A percentile compares a stretch with the other conserved stretches of the same genome.
These are phyloP conservation scores for Tortrix viridana DNA, from an alignment of 2,888 invertebrate species.

Conservation along the genomic window DNA sequence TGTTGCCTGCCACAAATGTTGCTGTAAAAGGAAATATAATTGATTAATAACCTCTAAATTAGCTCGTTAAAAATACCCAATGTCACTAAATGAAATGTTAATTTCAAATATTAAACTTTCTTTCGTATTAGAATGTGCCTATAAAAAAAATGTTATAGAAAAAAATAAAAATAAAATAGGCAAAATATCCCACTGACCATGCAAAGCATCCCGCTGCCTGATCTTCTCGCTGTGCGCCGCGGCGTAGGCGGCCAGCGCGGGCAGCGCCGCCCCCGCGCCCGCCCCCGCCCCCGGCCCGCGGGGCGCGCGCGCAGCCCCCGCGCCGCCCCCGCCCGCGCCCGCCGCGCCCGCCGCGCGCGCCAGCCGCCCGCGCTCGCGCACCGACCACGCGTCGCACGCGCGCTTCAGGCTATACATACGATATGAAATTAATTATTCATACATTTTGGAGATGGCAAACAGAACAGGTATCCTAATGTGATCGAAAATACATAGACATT, in stretches of 20 bases:
- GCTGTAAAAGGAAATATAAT: constrained; percentile 51
- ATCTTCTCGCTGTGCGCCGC: constrained; percentile 64
- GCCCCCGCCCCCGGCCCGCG: constrained; percentile 50
- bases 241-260: constrained; percentile 61
- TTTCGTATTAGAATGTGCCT: too few relatives aligned
- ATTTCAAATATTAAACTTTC: too few relatives aligned
- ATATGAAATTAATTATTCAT: too few relatives aligned
- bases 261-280: constrained; percentile 58
- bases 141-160: too few relatives aligned
- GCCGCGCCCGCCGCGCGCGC: constrained; percentile 22
- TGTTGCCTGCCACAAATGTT: constrained; percentile 63
- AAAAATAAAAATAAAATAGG: too few relatives aligned
- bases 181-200: constrained; percentile 56
- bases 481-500: too few relatives aligned
- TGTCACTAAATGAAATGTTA: too few relatives aligned
- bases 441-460: too few relatives aligned
- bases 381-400: constrained; percentile 56
- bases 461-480: too few relatives aligned
- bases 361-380: constrained; percentile 43
- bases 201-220: constrained; percentile 60
- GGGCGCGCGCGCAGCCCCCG: constrained; percentile 42
- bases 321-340: constrained; percentile 34
- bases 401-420: constrained; percentile 49
- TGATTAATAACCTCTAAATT: too few relatives aligned
- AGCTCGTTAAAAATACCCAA: too few relatives aligned